Conservation (phyloP, 2,113 vertebrate species). For the Odocoileus virginianus region DNA sequence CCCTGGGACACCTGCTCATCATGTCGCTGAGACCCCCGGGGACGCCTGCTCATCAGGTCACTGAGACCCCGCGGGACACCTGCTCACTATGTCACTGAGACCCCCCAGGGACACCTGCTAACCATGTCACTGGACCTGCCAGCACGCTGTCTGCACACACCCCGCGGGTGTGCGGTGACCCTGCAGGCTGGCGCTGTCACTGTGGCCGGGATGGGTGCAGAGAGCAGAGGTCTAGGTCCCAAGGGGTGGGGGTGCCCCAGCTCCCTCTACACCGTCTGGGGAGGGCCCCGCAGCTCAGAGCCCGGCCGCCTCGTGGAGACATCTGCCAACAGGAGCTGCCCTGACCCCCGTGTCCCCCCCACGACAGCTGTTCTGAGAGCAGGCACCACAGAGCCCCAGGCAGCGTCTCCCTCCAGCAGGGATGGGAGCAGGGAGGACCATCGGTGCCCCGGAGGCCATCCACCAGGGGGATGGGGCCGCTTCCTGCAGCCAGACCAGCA, state of each 20-base stretch:
- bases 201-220: not conserved
- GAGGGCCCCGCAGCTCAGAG: not conserved
- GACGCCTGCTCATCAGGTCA: fast-evolving
- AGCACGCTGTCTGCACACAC: not conserved
- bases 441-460: fast-evolving
- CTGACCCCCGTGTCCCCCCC: fast-evolving
- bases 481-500: not conserved
- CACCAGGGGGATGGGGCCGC: not conserved
- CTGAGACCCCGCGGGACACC: no score
- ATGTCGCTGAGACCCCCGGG: fast-evolving
- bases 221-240: not conserved
- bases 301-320: not conserved
- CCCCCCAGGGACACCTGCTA: no score
- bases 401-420: not conserved
- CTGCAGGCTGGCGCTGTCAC: not conserved
- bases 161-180: fast-evolving
- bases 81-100: fast-evolving
- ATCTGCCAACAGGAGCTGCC: not conserved
- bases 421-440: not conserved
- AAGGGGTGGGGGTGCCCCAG: not conserved
- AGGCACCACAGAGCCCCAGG: fast-evolving
- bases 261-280: not conserved
- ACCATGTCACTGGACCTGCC: not conserved
- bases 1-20: no score
- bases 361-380: not conserved